phyloP scores from a whole-genome alignment of 2,113 vertebrate species.

The Vanacampus margaritifer region DNA sequence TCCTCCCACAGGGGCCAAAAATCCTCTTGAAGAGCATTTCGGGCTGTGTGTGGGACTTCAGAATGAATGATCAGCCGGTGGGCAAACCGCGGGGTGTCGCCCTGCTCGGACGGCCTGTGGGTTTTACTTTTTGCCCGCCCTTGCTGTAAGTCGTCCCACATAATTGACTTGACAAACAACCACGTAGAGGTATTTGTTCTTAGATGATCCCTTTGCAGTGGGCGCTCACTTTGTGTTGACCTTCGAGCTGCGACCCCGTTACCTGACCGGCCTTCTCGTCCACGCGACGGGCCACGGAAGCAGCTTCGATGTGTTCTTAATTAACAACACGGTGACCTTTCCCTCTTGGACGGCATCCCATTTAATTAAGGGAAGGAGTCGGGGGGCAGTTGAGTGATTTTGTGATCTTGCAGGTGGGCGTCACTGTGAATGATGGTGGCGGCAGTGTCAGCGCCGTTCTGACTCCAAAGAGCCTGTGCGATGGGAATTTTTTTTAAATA shows the following conservation, averaged over 20 bases:
- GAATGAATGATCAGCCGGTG: conserved; percentile 68
- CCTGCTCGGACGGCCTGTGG: conserved; percentile 63
- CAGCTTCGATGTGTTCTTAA: conserved; percentile 76
- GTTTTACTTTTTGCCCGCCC: neutral
- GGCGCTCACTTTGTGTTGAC: conserved; percentile 72
- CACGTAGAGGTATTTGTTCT: conserved; percentile 3
- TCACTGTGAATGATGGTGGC: conserved; percentile 64
- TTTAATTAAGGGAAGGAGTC: neutral
- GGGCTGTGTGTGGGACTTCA: conserved; percentile 81
- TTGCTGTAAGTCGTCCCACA: neutral
- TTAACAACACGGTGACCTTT: conserved; percentile 71
- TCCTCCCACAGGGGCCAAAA: conserved; percentile 57
- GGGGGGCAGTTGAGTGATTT: neutral
- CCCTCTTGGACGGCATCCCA: neutral
- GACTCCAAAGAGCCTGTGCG: conserved; percentile 70
- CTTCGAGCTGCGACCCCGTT: conserved; percentile 77
- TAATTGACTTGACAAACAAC: neutral
- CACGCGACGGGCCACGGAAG: conserved; percentile 55
- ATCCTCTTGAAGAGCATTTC: conserved; percentile 72
- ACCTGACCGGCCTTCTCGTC: conserved; percentile 74
- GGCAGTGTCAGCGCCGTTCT: conserved; percentile 69
- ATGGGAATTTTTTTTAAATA: conserved; percentile 79
- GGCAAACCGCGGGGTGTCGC: conserved; percentile 56
- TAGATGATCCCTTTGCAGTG: conserved; percentile 67
- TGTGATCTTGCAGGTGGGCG: conserved; percentile 69